Base-by-base conservation (phyloP, 1,140 invertebrate genomes). In the Andrena cerasifolii region DNA sequence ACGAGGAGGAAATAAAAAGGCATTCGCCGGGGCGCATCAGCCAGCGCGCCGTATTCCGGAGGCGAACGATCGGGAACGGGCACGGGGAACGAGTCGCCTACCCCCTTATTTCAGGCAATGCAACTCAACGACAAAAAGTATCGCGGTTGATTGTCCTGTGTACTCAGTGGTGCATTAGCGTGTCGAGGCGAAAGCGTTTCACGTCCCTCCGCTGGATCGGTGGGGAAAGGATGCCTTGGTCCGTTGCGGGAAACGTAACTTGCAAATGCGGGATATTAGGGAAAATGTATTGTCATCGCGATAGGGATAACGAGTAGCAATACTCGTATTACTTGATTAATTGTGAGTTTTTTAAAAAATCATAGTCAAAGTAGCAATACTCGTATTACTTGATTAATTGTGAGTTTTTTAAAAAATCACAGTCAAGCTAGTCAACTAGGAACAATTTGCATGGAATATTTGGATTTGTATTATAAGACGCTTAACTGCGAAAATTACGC, bases 31-130 rank as follows among this genome's bases (percentile, higher is more conserved):
- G 10, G 47, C 26, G 10, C 40, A 24, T 59, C 54, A 12, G 14
- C 40, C n/a, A n/a, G 4, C 10, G 54, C 16, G 8, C 14, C n/a
- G 10, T 31, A 4, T 75, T 67, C 65, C 31, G 49, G 54, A 40
- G 26, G 28, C 33, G n/a, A n/a, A 26, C 8, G 18, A 59, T 65
- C 43, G n/a, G 8, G 28, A n/a, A 16, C 16, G 31, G n/a, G 36
- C 40, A 47, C 26, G 49, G 21, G 40, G 31, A 67, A 79, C 4
- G 28, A 16, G 59, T 47, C 12, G 0, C 14, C 24, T 71, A 56
- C 24, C 47, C 45, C 33, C 47, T 78, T 62, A 72, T 83, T 81
- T 83, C 53, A 49, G 7, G 6, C 28, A 24, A 49, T 81, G 75
- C n/a, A 53, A 40, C 14, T 49, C 24, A 16, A 14, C 10, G 28